Evolutionary conservation across 2,113 vertebrate genomes (phyloP).

Genomic region (Pithys albifrons): DNA sequence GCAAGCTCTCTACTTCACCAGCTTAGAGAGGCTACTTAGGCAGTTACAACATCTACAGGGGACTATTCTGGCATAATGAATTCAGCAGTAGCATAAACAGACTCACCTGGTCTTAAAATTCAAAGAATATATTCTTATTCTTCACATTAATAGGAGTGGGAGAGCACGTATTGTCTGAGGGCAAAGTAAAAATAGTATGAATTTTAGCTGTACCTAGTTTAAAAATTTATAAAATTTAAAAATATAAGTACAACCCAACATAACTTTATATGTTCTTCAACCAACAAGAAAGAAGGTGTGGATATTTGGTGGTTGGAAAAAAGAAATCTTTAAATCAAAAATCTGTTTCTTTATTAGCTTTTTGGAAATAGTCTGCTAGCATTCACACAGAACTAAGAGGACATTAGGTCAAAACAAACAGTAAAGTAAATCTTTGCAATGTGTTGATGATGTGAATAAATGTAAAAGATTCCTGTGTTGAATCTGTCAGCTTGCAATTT

Average conservation of each 20-base stretch:
- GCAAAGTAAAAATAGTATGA: not conserved
- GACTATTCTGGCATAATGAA: not conserved
- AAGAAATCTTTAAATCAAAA: not conserved
- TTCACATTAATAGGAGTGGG: not conserved
- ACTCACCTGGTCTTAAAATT: not conserved
- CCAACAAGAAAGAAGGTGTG: not conserved
- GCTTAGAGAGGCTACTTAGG: not conserved
- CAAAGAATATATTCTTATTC: not conserved
- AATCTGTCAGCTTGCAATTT: constrained; percentile 27
- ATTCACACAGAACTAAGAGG: not conserved
- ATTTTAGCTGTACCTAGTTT: not conserved
- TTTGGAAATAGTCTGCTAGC: not conserved
- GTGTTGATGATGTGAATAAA: not conserved
- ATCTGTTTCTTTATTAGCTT: not conserved
- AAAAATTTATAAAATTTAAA: not conserved
- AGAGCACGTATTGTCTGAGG: not conserved
- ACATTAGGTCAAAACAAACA: constrained; percentile 3
- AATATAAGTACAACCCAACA: not conserved
- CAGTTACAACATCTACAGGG: not conserved
- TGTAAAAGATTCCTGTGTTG: not conserved
- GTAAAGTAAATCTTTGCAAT: not conserved
- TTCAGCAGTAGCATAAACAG: not conserved
- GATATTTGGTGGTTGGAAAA: not conserved
- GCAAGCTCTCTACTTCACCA: not conserved
- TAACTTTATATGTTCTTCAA: not conserved